These are phyloP conservation scores for Aramus guarauna DNA, from an alignment of 2,113 vertebrate genomes.

Conservation along the genomic window DNA sequence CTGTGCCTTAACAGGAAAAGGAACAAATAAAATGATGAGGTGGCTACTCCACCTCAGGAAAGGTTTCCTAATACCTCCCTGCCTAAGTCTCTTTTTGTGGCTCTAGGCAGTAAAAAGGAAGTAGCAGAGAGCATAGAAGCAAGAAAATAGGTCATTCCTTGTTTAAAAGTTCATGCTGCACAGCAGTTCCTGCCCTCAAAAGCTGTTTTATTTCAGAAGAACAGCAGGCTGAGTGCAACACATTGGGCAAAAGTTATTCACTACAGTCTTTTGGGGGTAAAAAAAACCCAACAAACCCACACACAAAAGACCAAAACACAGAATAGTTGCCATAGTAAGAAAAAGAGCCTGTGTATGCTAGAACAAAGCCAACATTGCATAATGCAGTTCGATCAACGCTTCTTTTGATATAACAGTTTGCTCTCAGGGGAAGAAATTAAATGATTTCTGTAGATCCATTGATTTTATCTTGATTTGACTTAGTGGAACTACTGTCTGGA, in stretches of 20 bases:
- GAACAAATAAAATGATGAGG: background rate
- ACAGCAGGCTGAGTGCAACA: background rate
- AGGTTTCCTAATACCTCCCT: background rate
- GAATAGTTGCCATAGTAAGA: background rate
- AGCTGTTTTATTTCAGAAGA: constrained; percentile 8
- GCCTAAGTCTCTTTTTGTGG: background rate
- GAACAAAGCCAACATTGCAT: background rate
- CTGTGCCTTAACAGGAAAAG: background rate
- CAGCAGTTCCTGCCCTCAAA: background rate
- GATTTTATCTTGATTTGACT: background rate
- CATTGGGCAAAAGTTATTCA: background rate
- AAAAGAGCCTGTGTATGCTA: background rate
- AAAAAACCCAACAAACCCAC: background rate
- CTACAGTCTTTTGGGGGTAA: background rate
- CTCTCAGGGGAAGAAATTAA: background rate
- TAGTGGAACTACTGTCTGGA: background rate
- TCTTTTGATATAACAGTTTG: background rate
- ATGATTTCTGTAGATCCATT: background rate
- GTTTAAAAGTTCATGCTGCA: constrained; percentile 30
- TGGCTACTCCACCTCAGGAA: background rate
- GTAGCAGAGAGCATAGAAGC: background rate
- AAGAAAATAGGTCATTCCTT: constrained; percentile 30
- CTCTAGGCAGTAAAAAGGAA: background rate
- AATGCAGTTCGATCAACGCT: background rate
- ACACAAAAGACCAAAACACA: background rate